A percentile compares a stretch with the other conserved stretches of the same genome.
These are phyloP conservation scores for Chrysaora quinquecirrha DNA, from an alignment of 30 jellyfish, hydroid and myxozoan species.

Conservation along the genomic window DNA sequence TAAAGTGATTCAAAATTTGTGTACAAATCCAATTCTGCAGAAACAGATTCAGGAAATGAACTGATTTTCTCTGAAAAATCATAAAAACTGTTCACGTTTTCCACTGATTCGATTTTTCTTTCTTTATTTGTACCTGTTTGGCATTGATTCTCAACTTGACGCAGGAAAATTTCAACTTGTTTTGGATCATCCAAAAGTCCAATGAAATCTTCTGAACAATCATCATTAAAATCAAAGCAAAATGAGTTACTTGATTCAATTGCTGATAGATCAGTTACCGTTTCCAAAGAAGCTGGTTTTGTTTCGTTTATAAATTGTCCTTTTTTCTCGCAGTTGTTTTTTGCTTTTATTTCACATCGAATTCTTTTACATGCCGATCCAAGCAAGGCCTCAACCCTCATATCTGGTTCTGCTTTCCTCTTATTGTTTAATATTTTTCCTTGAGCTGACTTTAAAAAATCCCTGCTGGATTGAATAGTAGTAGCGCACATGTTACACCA, in stretches of 20 bases:
- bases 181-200: constrained; percentile 68
- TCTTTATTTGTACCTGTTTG: constrained; percentile 21
- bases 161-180: constrained; percentile 71
- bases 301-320: not conserved
- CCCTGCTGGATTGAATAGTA: constrained; percentile 40
- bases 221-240: not conserved
- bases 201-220: not conserved
- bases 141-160: constrained; percentile 69
- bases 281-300: not conserved
- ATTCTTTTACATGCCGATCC: constrained; percentile 84
- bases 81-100: not conserved
- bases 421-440: constrained; percentile 59
- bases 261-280: not conserved
- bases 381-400: constrained; percentile 81
- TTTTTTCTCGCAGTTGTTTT: not conserved
- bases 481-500: not conserved
- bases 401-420: constrained; percentile 85
- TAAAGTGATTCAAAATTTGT: constrained; percentile 69
- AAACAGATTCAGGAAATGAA: constrained; percentile 12
- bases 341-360: constrained; percentile 53
- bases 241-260: not conserved
- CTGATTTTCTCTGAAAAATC: constrained; percentile 45
- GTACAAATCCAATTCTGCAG: constrained; percentile 52
- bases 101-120: constrained; percentile 1
- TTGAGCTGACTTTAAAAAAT: constrained; percentile 61